Conservation (phyloP, 2,113 vertebrate species). For the Ictidomys tridecemlineatus region DNA sequence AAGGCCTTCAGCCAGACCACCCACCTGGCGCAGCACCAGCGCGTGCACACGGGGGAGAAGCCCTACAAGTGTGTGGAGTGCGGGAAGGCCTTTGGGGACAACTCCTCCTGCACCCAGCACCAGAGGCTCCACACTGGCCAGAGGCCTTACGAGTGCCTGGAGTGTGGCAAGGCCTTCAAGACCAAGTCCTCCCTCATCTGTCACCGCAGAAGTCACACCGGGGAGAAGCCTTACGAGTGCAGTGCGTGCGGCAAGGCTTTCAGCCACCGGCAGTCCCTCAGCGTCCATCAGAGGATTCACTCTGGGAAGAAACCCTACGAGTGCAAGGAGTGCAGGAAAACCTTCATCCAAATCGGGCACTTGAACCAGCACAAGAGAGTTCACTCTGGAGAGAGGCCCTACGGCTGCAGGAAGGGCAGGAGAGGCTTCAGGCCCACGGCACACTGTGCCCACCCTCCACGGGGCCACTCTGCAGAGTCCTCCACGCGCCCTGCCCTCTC, state of each 20-base stretch:
- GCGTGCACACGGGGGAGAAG: constrained; percentile 81
- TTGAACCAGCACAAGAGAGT: constrained; percentile 77
- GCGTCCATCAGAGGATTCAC: constrained; percentile 81
- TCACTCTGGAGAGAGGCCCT: constrained; percentile 60
- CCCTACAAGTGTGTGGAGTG: constrained; percentile 82
- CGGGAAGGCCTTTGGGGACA: constrained; percentile 83
- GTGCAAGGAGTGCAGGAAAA: constrained; percentile 75
- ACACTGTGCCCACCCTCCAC: not conserved
- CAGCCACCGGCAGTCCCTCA: constrained; percentile 79
- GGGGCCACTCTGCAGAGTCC: not conserved
- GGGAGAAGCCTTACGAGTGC: constrained; percentile 78
- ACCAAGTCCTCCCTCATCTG: constrained; percentile 80
- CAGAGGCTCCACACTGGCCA: constrained; percentile 83
- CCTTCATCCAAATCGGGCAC: constrained; percentile 79
- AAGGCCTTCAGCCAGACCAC: constrained; percentile 84
- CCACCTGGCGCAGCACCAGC: constrained; percentile 79
- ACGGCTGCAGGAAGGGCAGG: not conserved
- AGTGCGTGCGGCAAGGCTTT: constrained; percentile 74
- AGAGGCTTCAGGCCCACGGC: not conserved
- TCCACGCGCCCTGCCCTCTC: not conserved
- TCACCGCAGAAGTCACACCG: constrained; percentile 79
- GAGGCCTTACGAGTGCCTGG: constrained; percentile 76
- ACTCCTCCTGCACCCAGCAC: constrained; percentile 80
- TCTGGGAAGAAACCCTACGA: constrained; percentile 80
- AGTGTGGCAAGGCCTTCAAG: constrained; percentile 85